Evolutionary conservation across 2,797 vertebrate genomes (phyloP).

Genomic region (Sardinella longiceps): DNA sequence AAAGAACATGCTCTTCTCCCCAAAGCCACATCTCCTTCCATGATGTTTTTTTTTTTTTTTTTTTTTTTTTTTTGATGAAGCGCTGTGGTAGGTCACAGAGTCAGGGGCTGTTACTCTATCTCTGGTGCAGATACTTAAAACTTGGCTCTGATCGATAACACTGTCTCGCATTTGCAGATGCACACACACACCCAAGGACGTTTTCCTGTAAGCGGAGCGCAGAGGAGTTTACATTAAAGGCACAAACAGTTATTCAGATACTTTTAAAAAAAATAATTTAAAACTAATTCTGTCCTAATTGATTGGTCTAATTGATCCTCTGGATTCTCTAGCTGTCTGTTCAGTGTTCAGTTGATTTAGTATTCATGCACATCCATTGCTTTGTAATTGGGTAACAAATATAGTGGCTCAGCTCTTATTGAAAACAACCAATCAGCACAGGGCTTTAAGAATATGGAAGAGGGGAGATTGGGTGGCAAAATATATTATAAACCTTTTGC

Average conservation of each 20-base stretch:
- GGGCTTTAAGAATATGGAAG: background rate
- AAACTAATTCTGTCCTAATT: no score
- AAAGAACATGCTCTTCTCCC: slow-evolving; percentile 65
- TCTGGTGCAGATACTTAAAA: slow-evolving; percentile 74
- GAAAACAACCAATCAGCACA: background rate
- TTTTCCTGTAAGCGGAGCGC: slow-evolving; percentile 75
- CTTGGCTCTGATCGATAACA: slow-evolving; percentile 70
- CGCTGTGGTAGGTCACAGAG: slow-evolving; percentile 72
- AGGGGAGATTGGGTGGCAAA: background rate
- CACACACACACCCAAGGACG: slow-evolving; percentile 70
- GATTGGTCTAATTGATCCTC: background rate
- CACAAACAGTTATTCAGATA: background rate
- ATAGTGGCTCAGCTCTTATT: background rate
- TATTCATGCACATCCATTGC: background rate
- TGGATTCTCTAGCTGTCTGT: background rate
- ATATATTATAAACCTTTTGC: background rate
- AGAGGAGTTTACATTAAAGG: slow-evolving; percentile 69
- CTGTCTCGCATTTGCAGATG: slow-evolving; percentile 67
- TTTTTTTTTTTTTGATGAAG: slow-evolving; percentile 71
- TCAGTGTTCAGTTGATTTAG: background rate
- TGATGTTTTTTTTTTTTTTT: slow-evolving; percentile 40
- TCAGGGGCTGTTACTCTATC: slow-evolving; percentile 66
- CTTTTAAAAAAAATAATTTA: background rate
- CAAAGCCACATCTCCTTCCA: slow-evolving; percentile 65
- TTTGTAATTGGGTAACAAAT: no score